Evolutionary conservation across 1,140 invertebrate species (phyloP), one percentile per base, ranked within the genome.

Genomic region (Magallana gigas): DNA sequence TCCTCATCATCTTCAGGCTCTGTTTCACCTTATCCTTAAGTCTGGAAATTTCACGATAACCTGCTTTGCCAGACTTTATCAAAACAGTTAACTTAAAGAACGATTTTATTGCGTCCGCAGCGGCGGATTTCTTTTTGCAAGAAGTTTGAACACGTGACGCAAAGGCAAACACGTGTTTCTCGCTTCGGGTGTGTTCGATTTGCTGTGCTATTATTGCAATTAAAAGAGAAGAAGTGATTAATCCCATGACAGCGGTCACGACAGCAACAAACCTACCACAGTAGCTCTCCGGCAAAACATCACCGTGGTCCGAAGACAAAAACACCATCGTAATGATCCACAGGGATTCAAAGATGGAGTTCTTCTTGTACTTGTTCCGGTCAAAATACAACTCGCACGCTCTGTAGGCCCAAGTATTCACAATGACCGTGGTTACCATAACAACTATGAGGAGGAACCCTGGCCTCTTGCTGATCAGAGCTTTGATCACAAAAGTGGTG

Each of bases 241-340:
- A 89, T 11, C 92, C 92, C 48, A 90, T 86, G 29, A 92, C 86
- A 9, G 92, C 92, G 9, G 92, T 92, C 48, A 89, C 81, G 5
- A 93, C 90, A n/a, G 93, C 88, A 14, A 93, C 90, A 57, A 86
- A 87, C 5, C 93, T 87, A 18, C 92, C 92, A 86, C 93, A 93
- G 57, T 91, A 90, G 11, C 91, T 91, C 11, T 87, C 80, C 4
- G 93, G 93, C 11, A 90, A 88, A 11, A 93, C 88, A 58, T 94
- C 93, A 0, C 93, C 93, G 88, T 94, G 94, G 18, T 93, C 93
- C 9, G 94, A 91, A 0, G 92, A 92, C 1, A 94, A 90, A 87
- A 94, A 94, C 1, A 93, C 93, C 80, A 94, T 92, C 56, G 92
- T 91, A 8, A 92, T 89, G 9, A 94, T 85, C 93, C 93, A 94